These are phyloP conservation scores for Luidia sarsii DNA, from an alignment of 53 echinoderm and acorn worm species.

Conservation along the genomic window DNA sequence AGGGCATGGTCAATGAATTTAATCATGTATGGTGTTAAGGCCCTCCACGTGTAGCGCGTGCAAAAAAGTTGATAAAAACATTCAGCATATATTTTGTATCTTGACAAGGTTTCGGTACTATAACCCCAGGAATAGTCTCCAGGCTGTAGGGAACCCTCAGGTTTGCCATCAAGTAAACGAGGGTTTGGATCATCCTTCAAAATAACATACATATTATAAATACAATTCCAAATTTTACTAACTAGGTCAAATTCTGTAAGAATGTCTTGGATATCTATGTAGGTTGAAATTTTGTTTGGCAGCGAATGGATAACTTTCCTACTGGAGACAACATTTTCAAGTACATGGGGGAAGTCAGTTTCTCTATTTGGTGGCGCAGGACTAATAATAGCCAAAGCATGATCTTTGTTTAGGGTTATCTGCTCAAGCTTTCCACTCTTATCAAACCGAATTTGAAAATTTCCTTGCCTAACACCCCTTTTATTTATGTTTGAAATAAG, in stretches of 20 bases:
- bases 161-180: constrained; percentile 16
- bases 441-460: constrained; percentile 65
- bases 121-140: too few species aligned
- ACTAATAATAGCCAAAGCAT: constrained; percentile 60
- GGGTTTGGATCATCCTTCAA: constrained; percentile 34
- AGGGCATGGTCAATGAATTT: too few species aligned
- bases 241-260: neutral
- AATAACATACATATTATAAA: constrained; percentile 39
- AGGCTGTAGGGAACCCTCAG: too few species aligned
- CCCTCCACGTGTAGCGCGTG: too few species aligned
- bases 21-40: too few species aligned
- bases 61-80: too few species aligned
- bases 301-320: neutral
- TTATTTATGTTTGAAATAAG: constrained; percentile 55
- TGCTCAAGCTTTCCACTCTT: constrained; percentile 57
- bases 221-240: constrained; percentile 51
- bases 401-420: constrained; percentile 58
- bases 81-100: too few species aligned
- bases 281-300: constrained; percentile 1
- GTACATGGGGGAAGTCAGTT: constrained; percentile 44
- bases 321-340: constrained; percentile 56
- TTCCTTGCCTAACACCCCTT: constrained; percentile 60
- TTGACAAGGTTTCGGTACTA: too few species aligned
- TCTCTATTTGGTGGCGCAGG: constrained; percentile 20
- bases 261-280: neutral